Conservation (phyloP, 1,140 invertebrate genomes). For the Scaptomyza hsui region DNA sequence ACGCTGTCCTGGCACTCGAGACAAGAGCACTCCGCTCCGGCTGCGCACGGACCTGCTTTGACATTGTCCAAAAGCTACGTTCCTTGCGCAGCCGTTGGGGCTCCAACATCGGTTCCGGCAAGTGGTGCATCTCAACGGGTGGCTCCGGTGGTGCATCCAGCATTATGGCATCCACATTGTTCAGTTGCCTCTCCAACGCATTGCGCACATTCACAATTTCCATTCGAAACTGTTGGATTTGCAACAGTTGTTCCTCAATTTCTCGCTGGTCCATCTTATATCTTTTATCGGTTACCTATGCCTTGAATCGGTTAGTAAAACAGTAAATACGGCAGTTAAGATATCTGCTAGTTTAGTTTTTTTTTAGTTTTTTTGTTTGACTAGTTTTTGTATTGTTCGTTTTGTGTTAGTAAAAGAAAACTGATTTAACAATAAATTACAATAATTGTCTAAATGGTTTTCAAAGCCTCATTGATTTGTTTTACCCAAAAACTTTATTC, state of each 20-base stretch:
- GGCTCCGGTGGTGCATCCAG: constrained; percentile 62
- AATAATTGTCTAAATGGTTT: not conserved
- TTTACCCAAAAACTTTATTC: not conserved
- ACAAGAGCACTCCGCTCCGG: constrained; percentile 50
- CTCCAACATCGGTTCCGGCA: constrained; percentile 10
- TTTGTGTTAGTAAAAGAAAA: constrained; percentile 5
- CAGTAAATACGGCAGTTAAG: constrained; percentile 36
- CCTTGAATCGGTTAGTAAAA: constrained; percentile 1
- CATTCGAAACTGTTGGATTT: constrained; percentile 14
- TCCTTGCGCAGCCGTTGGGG: constrained; percentile 47
- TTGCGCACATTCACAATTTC: constrained; percentile 24
- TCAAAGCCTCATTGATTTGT: constrained; percentile 9
- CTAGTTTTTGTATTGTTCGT: constrained; percentile 12
- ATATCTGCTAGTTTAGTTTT: constrained; percentile 14
- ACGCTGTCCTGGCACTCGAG: constrained; percentile 40
- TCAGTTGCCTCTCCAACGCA: constrained; percentile 7
- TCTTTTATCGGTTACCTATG: not conserved
- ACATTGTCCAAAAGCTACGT: constrained; percentile 57
- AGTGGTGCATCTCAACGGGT: constrained; percentile 34
- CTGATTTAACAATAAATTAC: not conserved
- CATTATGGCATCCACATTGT: constrained; percentile 28
- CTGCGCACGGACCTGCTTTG: constrained; percentile 35
- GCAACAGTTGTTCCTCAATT: constrained; percentile 22
- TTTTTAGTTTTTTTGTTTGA: not conserved
- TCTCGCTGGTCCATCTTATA: constrained; percentile 24